A percentile compares a stretch with the other conserved stretches of the same genome.
phyloP scores from a whole-genome alignment of 2,113 vertebrate genomes.

The Marmota monax region DNA sequence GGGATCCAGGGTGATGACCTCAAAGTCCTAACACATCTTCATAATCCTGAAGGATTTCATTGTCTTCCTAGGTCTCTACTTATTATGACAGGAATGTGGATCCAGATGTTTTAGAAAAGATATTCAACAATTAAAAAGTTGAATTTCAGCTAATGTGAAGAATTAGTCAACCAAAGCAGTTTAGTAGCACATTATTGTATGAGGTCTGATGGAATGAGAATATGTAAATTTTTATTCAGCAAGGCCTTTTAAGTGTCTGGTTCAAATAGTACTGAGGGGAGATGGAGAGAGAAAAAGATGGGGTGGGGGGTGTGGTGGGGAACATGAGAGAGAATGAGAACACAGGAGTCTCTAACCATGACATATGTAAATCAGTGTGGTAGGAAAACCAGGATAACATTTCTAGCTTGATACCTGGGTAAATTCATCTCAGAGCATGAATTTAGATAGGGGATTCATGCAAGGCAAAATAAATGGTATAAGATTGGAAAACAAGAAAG shows the following conservation, averaged over 20 bases:
- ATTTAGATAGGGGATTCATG: background rate
- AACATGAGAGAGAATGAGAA: background rate
- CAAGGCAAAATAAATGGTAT: background rate
- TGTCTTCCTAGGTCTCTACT: background rate
- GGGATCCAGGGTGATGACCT: background rate
- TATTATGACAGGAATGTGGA: background rate
- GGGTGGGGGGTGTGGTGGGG: no score
- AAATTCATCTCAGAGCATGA: background rate
- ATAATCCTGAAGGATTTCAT: conserved; percentile 35
- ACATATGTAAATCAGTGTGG: background rate
- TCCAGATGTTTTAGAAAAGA: conserved; percentile 22
- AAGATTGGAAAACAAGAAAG: background rate
- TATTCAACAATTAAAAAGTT: conserved; percentile 40
- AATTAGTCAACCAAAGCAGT: conserved; percentile 3
- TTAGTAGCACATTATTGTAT: conserved; percentile 26
- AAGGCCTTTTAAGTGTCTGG: conserved; percentile 2
- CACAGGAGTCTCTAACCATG: background rate
- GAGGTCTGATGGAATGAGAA: background rate
- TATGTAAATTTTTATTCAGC: background rate
- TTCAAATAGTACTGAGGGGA: background rate
- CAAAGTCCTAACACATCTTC: background rate
- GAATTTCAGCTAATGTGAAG: conserved; percentile 24
- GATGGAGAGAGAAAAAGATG: background rate
- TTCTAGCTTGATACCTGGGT: background rate
- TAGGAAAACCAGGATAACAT: background rate